phyloP scores from a whole-genome alignment of 2,797 vertebrate species.

The Sciurus carolinensis region DNA sequence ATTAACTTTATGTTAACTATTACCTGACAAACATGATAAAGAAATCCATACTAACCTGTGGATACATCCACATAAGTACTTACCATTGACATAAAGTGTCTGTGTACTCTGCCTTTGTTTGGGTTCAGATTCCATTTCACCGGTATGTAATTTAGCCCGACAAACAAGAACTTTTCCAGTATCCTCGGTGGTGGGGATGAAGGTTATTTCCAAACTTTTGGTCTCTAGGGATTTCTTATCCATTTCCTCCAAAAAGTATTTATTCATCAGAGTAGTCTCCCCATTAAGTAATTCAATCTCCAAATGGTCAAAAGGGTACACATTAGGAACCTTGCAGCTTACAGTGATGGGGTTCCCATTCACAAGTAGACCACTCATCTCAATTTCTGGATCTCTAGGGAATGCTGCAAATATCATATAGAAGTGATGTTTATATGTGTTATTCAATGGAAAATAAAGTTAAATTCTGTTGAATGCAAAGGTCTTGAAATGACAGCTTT shows the following conservation, averaged over 20 bases:
- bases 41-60: background rate
- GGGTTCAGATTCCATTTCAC: slow-evolving; percentile 80
- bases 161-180: slow-evolving; percentile 90
- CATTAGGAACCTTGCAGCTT: slow-evolving; percentile 89
- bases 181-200: slow-evolving; percentile 83
- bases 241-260: slow-evolving; percentile 55
- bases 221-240: slow-evolving; percentile 79
- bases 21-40: background rate
- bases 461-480: background rate
- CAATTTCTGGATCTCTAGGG: slow-evolving; percentile 91
- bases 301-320: slow-evolving; percentile 90
- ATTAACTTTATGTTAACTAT: slow-evolving; percentile 6
- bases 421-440: background rate
- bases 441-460: background rate
- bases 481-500: background rate
- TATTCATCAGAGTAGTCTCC: slow-evolving; percentile 46
- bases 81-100: slow-evolving; percentile 90
- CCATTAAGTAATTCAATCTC: slow-evolving; percentile 89
- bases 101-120: slow-evolving; percentile 87
- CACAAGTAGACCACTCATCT: slow-evolving; percentile 82
- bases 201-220: slow-evolving; percentile 86
- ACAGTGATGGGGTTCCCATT: slow-evolving; percentile 85
- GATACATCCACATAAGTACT: slow-evolving; percentile 83
- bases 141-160: slow-evolving; percentile 87
- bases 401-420: slow-evolving; percentile 91